Conservation (phyloP, 35 echinoderm and acorn worm species). For the Nesometra sesokonis region DNA sequence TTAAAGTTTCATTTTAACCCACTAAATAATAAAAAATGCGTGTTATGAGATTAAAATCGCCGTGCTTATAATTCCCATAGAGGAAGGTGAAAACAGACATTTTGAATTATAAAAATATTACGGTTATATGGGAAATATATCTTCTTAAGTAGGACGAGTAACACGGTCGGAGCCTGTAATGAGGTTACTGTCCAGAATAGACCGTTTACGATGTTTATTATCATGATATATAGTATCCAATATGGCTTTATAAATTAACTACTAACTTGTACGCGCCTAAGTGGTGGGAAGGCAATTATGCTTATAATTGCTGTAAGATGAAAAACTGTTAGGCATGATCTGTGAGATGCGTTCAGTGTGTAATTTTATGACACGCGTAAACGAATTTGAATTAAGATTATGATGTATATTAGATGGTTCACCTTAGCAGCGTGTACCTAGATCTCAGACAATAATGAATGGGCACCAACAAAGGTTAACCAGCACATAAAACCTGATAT, state of each 20-base stretch:
- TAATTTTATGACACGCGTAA: not conserved
- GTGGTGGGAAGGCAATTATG: not conserved
- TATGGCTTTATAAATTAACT: not conserved
- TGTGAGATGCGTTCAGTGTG: not conserved
- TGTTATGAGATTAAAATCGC: no score
- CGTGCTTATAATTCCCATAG: no score
- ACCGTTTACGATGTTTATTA: not conserved
- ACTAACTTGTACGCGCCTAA: not conserved
- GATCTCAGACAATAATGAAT: not conserved
- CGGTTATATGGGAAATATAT: no score
- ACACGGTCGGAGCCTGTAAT: not conserved
- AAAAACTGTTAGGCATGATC: not conserved
- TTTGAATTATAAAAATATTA: no score
- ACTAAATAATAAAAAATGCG: no score
- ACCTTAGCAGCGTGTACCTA: not conserved
- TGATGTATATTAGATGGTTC: not conserved
- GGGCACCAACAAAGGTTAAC: not conserved
- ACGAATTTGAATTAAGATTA: not conserved
- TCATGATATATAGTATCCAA: not conserved
- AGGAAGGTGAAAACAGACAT: no score
- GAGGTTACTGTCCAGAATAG: not conserved
- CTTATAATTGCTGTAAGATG: not conserved
- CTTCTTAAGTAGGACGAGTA: not conserved
- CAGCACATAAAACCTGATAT: not conserved
- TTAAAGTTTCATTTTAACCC: no score